Base-by-base conservation (phyloP, 2,888 invertebrate species). In the Andrena dorsata region DNA sequence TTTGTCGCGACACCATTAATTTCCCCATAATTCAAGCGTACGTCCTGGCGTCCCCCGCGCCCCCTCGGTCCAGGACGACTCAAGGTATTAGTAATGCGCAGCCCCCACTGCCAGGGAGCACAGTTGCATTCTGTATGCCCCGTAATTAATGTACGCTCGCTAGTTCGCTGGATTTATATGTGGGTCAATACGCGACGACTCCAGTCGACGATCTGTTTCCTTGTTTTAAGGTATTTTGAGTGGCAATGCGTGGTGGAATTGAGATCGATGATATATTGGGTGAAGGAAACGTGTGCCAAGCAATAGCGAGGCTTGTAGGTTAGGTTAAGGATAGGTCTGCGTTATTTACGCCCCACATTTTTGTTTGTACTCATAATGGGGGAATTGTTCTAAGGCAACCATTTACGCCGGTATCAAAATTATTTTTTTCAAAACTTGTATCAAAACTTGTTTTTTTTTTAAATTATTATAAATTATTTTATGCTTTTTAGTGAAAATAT, bases 1-100 rank as follows among this genome's bases (percentile, higher is more conserved):
- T 91, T 89, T 88, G 87, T 90, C 89, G 77, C 83, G 70, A 87
- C 76, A 79, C 86, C 88, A 90, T 91, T 91, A 91, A 91, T 90
- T 89, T 86, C 81, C 78, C 6, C 87, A 84, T 89, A 91, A 90
- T 89, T 90, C 86, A 86, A 85, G 83, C 89, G 81, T 76, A 80
- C 88, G 84, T 88, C 84, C 88, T 81, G 83, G 23, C 78, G 65
- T 74, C 49, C 47, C 6, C 26, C n/a, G 1, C 65, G 16, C 28
- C 16, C 41, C 28, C 20, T 60, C 73, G 68, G 70, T 77, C 83
- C 87, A 61, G 68, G 53, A 84, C 89, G 86, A 90, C 90, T 85
- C 87, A 84, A 86, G 90, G 88, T 90, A 91, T 90, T 89, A 89
- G 89, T 84, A 83, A 90, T 86, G 86, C 87, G 74, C 83, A 78